Evolutionary conservation across 2,113 vertebrate genomes (phyloP).

Genomic region (Hemichromis elongatus): DNA sequence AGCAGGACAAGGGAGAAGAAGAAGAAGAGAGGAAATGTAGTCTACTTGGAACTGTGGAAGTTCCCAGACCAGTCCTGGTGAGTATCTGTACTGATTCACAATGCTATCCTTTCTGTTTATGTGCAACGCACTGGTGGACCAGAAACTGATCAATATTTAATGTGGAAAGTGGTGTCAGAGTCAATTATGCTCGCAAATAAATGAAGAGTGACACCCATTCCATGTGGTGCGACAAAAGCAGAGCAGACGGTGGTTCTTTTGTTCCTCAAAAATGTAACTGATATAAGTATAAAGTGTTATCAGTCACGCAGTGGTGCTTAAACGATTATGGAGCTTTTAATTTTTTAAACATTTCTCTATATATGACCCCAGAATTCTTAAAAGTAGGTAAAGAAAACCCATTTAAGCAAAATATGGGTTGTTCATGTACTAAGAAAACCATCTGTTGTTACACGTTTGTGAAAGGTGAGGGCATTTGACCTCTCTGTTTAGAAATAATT

Average conservation of each 20-base stretch:
- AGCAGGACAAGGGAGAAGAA: conserved; percentile 15
- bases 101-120: background rate
- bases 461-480: background rate
- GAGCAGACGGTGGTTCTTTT: background rate
- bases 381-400: fast-evolving
- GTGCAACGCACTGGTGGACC: fast-evolving
- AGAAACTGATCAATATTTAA: background rate
- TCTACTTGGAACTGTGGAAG: background rate
- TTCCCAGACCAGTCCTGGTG: conserved; percentile 43
- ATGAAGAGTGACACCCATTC: background rate
- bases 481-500: background rate
- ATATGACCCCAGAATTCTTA: background rate
- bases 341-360: background rate
- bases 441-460: background rate
- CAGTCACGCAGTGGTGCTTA: background rate
- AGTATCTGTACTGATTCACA: background rate
- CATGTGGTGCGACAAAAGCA: background rate
- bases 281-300: background rate
- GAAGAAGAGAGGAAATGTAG: background rate
- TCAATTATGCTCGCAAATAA: background rate
- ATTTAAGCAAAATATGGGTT: background rate
- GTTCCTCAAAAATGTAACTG: background rate
- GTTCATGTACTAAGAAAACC: background rate
- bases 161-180: background rate
- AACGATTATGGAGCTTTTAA: background rate